phyloP scores from a whole-genome alignment of 2,113 vertebrate genomes.

The Axis porcinus region DNA sequence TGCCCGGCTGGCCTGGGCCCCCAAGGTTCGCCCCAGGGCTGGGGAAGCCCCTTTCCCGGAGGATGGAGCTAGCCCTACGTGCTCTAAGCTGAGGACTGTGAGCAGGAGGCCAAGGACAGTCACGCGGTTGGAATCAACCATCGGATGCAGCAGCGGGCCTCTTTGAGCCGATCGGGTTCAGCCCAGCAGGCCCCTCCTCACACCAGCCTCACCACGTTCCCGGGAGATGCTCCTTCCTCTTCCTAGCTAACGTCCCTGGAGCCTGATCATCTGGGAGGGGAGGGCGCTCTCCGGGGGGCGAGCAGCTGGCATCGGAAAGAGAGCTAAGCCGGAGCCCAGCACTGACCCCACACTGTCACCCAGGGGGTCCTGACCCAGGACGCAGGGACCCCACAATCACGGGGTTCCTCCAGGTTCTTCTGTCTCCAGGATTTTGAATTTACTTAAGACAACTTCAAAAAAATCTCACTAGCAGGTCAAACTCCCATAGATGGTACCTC shows the following conservation, averaged over 20 bases:
- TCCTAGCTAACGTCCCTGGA: neutral
- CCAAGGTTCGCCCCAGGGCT: neutral
- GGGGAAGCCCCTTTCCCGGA: neutral
- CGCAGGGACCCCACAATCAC: neutral
- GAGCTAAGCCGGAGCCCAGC: neutral
- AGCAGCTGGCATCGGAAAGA: neutral
- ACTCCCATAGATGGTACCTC: neutral
- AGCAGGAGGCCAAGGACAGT: no score
- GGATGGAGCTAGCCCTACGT: fast-evolving
- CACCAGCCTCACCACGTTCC: neutral
- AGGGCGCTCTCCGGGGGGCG: neutral
- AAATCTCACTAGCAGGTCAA: neutral
- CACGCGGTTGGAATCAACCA: fast-evolving
- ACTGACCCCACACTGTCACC: neutral
- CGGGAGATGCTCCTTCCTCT: neutral
- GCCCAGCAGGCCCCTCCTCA: neutral
- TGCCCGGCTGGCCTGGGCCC: neutral
- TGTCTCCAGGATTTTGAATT: neutral
- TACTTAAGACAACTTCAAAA: neutral
- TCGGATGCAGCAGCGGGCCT: fast-evolving
- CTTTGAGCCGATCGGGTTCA: fast-evolving
- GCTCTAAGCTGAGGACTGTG: fast-evolving
- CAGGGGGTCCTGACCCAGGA: neutral
- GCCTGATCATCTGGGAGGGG: neutral
- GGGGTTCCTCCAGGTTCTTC: neutral